Base-by-base conservation (phyloP, 2,888 invertebrate genomes). In the Drosophila engyochracea region DNA sequence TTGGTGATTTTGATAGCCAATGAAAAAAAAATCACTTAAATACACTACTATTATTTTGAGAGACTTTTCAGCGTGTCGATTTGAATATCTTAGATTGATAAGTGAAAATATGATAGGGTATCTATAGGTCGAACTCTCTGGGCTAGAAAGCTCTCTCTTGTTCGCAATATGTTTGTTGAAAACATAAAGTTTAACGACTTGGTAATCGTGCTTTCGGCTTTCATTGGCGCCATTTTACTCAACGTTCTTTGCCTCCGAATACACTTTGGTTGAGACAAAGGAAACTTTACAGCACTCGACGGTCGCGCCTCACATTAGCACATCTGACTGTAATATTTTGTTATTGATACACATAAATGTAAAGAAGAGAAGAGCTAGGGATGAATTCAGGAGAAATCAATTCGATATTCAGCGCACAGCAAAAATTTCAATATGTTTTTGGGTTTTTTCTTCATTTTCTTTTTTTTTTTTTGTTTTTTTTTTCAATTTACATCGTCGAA, bases 401-500 rank as follows among this genome's bases (percentile, higher is more conserved):
- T 85, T 85, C 74, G 62, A 75, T 88, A 85, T 85, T 82, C 85
- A 61, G 70, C 31, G 54, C 90, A 80, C 85, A 89, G 58, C 63
- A 25, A 39, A 74, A 67, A 81, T 87, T 89, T 88, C 85, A 88
- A 85, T 85, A 82, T 70, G 37, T 57, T 65, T 57, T 65, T 49
- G n/a, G 37, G 63, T 41, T 60, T 67, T 80, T 75, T 74, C 70
- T 25, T 25, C 25, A n/a, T 12, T 9, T 52, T 54, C 25, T 37
- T 16, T 1, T 12, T 70, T 71, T 53, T 61, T 12, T 65, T 76
- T 58, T 61, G 51, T 64, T 79, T 76, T 58, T 66, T 74, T 76
- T 85, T 84, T 87, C 85, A 85, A 89, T 89, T 89, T 77, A 71
- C 75, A 78, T 67, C 67, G 70, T 57, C 58, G 55, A 79, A 64